phyloP scores from a whole-genome alignment of 2,888 invertebrate species.

The Rhopalosiphum nymphaeae region DNA sequence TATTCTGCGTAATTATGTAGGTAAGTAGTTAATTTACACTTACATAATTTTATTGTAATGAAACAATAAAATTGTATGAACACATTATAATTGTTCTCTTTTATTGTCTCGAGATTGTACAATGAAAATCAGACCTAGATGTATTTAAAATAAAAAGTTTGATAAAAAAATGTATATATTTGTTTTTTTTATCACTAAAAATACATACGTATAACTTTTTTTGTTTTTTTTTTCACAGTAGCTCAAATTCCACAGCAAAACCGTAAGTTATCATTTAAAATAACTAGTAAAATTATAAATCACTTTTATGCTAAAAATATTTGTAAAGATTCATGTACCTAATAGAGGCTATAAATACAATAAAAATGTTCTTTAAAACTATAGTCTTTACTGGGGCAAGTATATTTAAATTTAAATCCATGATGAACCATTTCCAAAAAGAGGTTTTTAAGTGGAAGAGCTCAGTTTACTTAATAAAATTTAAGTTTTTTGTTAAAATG shows the following conservation, averaged over 20 bases:
- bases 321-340: neutral
- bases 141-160: neutral
- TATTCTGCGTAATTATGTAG: neutral
- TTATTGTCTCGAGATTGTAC: neutral
- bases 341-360: neutral
- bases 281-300: constrained; percentile 22
- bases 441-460: neutral
- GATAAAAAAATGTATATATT: neutral
- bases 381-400: neutral
- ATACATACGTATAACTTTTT: constrained; percentile 21
- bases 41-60: neutral
- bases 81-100: neutral
- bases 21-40: neutral
- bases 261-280: constrained; percentile 78
- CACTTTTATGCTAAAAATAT: neutral
- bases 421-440: neutral
- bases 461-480: neutral
- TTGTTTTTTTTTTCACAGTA: constrained; percentile 75
- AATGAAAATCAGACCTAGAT: neutral
- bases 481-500: neutral
- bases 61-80: neutral
- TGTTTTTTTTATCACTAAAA: neutral
- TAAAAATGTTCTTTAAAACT: neutral
- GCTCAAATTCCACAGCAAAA: constrained; percentile 91
- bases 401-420: neutral